These are phyloP conservation scores for Lamprologus ornatipinnis DNA, from an alignment of 2,113 vertebrate genomes.

Conservation along the genomic window DNA sequence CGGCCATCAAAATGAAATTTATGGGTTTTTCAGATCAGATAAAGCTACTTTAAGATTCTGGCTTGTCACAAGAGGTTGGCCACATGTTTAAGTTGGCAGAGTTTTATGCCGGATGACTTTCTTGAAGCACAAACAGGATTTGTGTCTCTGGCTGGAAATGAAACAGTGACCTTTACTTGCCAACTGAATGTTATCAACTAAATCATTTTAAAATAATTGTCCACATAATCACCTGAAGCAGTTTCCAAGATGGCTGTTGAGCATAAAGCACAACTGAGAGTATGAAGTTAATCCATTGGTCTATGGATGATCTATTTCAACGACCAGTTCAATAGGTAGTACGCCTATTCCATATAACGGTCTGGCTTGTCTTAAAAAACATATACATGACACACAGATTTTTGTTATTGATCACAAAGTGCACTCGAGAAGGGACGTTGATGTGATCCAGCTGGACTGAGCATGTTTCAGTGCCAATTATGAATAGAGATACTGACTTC, in stretches of 20 bases:
- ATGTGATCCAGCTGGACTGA: neutral
- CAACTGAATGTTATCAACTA: neutral
- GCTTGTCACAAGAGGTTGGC: neutral
- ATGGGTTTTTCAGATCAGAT: neutral
- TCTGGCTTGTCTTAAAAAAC: neutral
- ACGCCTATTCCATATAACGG: rapidly evolving
- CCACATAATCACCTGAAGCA: neutral
- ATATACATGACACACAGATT: neutral
- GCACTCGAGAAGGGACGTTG: neutral
- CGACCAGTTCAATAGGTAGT: rapidly evolving
- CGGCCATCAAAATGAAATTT: neutral
- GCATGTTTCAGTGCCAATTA: neutral
- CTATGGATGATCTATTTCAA: rapidly evolving
- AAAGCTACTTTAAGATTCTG: neutral
- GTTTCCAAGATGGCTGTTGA: neutral
- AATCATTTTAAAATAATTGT: neutral
- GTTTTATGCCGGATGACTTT: neutral
- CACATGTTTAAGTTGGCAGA: neutral
- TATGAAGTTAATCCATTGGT: neutral
- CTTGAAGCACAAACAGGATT: neutral
- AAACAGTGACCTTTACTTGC: neutral
- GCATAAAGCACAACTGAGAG: neutral
- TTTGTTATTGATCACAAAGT: neutral
- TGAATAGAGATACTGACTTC: neutral
- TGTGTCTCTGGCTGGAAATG: neutral